phyloP scores from a whole-genome alignment of 2,113 vertebrate genomes.

The Callopanchax toddi region DNA sequence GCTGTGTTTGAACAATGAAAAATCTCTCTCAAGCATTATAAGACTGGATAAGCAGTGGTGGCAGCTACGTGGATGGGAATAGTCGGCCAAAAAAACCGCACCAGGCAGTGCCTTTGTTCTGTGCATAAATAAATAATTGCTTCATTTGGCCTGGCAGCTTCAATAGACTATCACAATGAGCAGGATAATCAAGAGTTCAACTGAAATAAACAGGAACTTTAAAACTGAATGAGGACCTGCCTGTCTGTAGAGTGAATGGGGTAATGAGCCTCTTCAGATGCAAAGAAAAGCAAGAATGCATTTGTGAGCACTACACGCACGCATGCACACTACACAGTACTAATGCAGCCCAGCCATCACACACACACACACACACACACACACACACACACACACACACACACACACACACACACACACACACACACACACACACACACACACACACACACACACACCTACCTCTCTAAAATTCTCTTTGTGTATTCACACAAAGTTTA shows the following conservation, averaged over 20 bases:
- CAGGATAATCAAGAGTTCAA: constrained; percentile 70
- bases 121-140: constrained; percentile 74
- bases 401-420: constrained; percentile 16
- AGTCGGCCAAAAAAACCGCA: constrained; percentile 68
- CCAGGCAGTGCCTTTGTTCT: constrained; percentile 70
- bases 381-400: constrained; percentile 8
- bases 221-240: constrained; percentile 67
- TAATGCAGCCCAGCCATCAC: constrained; percentile 10
- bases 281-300: constrained; percentile 13
- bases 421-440: background rate
- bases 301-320: constrained; percentile 5
- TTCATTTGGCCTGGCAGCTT: constrained; percentile 66
- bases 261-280: constrained; percentile 63
- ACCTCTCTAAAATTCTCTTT: constrained; percentile 32
- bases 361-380: constrained; percentile 19
- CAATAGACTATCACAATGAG: constrained; percentile 66
- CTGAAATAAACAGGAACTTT: constrained; percentile 70
- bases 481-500: constrained; percentile 34
- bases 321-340: constrained; percentile 20
- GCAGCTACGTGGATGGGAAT: constrained; percentile 61
- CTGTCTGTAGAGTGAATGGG: constrained; percentile 60
- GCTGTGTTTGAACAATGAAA: constrained; percentile 33
- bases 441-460: constrained; percentile 22
- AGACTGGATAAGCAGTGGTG: constrained; percentile 52
- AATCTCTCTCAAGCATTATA: constrained; percentile 54